Percentiles rank a stretch among this genome's conserved stretches.
These are phyloP conservation scores for Dufourea novaeangliae DNA, from an alignment of 1,140 invertebrate genomes.

Conservation along the genomic window DNA sequence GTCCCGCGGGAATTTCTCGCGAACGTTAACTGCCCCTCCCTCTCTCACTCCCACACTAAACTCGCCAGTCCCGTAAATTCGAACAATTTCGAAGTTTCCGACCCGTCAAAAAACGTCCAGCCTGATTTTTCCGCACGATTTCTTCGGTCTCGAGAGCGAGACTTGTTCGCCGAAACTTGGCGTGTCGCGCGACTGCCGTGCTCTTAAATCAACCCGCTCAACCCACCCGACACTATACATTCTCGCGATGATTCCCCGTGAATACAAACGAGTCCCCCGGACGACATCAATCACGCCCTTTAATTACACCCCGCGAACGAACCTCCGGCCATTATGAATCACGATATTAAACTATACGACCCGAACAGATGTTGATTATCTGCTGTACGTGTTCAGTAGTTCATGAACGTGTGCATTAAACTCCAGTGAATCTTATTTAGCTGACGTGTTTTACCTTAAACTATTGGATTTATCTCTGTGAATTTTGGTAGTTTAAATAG, in stretches of 20 bases:
- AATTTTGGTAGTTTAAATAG: no score
- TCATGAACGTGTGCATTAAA: slow-evolving; percentile 17
- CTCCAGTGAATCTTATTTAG: background rate
- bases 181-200: background rate
- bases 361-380: background rate
- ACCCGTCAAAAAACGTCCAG: background rate
- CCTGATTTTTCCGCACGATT: background rate
- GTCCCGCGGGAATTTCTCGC: background rate
- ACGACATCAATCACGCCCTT: slow-evolving; percentile 1
- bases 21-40: background rate
- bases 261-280: background rate
- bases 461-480: no score
- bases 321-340: background rate
- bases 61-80: background rate
- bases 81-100: background rate
- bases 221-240: background rate
- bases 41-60: background rate
- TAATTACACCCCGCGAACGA: background rate
- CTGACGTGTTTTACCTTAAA: no score
- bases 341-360: background rate
- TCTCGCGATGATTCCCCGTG: background rate
- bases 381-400: background rate
- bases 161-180: background rate
- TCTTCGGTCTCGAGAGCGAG: background rate
- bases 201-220: background rate